A percentile compares a stretch with the other conserved stretches of the same genome.
These are phyloP conservation scores for Lepus americanus DNA, from an alignment of 2,113 vertebrate genomes.

Conservation along the genomic window DNA sequence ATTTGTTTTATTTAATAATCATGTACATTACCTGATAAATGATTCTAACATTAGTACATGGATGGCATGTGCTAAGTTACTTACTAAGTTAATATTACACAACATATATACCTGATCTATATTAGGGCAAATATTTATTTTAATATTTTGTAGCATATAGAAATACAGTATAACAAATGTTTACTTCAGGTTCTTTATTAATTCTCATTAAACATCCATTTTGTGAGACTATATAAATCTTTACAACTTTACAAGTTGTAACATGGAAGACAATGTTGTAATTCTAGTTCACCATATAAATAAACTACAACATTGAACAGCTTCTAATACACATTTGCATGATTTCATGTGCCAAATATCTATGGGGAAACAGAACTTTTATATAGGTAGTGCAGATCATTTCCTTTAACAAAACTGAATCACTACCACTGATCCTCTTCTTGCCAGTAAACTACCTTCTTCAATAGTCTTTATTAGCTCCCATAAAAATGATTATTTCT, in stretches of 20 bases:
- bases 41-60: not conserved
- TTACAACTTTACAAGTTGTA: not conserved
- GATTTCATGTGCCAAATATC: not conserved
- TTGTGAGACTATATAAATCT: not conserved
- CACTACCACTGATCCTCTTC: not conserved
- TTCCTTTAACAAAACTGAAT: conserved; percentile 5
- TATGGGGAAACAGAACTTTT: not conserved
- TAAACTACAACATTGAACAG: not conserved
- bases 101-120: not conserved
- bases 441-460: conserved; percentile 16
- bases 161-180: not conserved
- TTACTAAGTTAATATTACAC: not conserved
- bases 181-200: not conserved
- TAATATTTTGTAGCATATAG: not conserved
- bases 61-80: not conserved
- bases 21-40: not conserved
- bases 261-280: not conserved
- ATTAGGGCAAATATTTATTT: not conserved
- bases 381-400: conserved; percentile 7
- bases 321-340: not conserved
- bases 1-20: not conserved
- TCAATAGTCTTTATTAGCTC: conserved; percentile 39
- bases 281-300: not conserved
- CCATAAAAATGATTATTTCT: conserved; percentile 51
- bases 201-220: not conserved